phyloP scores from a whole-genome alignment of 92 coral and sea anemone species.

The Epizoanthus stellaris region DNA sequence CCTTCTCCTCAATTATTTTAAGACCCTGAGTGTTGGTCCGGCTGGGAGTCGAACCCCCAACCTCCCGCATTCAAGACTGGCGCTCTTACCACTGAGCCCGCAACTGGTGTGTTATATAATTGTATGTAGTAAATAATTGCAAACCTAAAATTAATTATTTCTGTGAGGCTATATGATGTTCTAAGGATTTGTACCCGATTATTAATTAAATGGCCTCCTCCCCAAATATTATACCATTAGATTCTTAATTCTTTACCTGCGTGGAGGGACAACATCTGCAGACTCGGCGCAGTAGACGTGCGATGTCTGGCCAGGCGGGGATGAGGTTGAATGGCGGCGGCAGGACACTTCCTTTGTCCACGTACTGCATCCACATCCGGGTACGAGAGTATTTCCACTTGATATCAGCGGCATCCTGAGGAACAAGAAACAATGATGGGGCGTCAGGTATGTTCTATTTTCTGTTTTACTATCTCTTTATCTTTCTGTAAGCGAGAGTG shows the following conservation, averaged over 20 bases:
- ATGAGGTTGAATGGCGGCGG: slow-evolving; percentile 92
- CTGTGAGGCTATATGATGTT: too few species aligned
- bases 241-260: not conserved
- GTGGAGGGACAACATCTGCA: slow-evolving; percentile 3
- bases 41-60: too few species aligned
- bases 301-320: slow-evolving; percentile 69
- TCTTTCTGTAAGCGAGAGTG: not conserved
- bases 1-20: too few species aligned
- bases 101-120: too few species aligned
- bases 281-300: not conserved
- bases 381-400: slow-evolving; percentile 94
- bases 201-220: too few species aligned
- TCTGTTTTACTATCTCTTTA: not conserved
- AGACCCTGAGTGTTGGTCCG: too few species aligned
- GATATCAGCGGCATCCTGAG: slow-evolving; percentile 82
- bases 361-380: slow-evolving; percentile 91
- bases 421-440: not conserved
- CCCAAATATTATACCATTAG: too few species aligned
- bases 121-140: too few species aligned
- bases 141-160: too few species aligned
- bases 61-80: too few species aligned
- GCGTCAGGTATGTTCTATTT: not conserved
- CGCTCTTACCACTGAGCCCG: too few species aligned
- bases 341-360: slow-evolving; percentile 79
- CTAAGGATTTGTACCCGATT: too few species aligned